These are phyloP conservation scores for Epinotia nisella DNA, from an alignment of 2,888 invertebrate species.

Conservation along the genomic window DNA sequence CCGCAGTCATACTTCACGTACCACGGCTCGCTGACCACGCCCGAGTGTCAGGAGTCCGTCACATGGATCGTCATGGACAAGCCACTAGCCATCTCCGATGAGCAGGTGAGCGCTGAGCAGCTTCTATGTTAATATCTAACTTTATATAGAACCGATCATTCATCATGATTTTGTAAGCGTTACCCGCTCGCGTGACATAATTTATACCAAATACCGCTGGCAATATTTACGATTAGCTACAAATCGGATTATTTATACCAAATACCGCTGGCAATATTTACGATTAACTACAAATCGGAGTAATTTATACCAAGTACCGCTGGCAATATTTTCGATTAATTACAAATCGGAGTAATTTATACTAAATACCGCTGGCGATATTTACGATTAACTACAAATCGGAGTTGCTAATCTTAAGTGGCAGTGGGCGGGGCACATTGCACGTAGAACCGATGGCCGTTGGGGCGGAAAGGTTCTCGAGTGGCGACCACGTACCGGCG, in stretches of 20 bases:
- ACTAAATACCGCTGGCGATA: not conserved
- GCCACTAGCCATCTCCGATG: slow-evolving; percentile 68
- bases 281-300: not conserved
- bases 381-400: no score
- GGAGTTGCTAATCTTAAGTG: no score
- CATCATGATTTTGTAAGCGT: not conserved
- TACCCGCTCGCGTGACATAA: not conserved
- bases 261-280: not conserved
- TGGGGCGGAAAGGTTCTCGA: no score
- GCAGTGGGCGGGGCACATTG: no score
- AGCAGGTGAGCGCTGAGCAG: slow-evolving; percentile 74
- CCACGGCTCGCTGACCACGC: slow-evolving; percentile 91
- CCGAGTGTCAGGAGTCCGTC: slow-evolving; percentile 88
- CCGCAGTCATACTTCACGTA: slow-evolving; percentile 87
- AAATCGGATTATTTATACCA: no score
- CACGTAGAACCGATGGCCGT: no score
- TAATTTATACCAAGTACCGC: no score
- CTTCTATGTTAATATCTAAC: not conserved
- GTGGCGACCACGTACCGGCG: no score
- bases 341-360: no score
- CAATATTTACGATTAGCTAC: not conserved
- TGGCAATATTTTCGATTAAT: no score
- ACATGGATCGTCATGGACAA: slow-evolving; percentile 88
- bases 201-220: not conserved
- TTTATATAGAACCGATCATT: not conserved